These are phyloP conservation scores for Stomatorhinus ivindoensis DNA, from an alignment of 2,113 vertebrate species.

Conservation along the genomic window DNA sequence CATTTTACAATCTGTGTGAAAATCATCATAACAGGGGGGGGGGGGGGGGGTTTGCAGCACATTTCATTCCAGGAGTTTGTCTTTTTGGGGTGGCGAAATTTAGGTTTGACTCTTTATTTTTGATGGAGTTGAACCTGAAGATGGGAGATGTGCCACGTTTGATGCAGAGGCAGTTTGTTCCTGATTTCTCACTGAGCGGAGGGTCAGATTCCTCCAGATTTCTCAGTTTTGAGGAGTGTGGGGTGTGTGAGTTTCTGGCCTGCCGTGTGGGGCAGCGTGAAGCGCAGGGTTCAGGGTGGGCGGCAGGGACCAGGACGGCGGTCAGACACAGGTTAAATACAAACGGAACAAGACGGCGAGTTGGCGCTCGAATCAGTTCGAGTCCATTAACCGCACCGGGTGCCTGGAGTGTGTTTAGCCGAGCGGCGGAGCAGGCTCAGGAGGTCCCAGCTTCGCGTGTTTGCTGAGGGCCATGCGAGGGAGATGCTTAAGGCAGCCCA, in stretches of 20 bases:
- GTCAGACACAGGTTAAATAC: not conserved
- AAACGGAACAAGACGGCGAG: not conserved
- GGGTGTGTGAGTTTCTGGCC: not conserved
- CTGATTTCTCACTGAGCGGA: not conserved
- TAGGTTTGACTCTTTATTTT: not conserved
- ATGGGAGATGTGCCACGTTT: not conserved
- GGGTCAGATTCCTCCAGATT: not conserved
- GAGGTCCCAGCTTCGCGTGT: not conserved
- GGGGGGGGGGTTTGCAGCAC: not conserved
- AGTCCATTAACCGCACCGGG: not conserved
- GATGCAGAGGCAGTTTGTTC: not conserved
- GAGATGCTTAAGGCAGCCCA: not conserved
- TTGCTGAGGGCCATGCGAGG: not conserved
- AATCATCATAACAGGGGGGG: not conserved
- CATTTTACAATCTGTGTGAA: not conserved
- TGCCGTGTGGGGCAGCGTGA: not conserved
- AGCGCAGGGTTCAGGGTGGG: not conserved
- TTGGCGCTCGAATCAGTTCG: not conserved
- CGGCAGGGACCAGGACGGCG: not conserved
- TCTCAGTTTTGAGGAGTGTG: not conserved
- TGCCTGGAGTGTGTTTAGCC: not conserved
- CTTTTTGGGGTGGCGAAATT: not conserved
- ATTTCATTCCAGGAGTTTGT: not conserved
- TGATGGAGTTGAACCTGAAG: not conserved
- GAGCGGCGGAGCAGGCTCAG: not conserved